Evolutionary conservation across 2,888 invertebrate species (phyloP).

Genomic region (Parnassius glacialis): DNA sequence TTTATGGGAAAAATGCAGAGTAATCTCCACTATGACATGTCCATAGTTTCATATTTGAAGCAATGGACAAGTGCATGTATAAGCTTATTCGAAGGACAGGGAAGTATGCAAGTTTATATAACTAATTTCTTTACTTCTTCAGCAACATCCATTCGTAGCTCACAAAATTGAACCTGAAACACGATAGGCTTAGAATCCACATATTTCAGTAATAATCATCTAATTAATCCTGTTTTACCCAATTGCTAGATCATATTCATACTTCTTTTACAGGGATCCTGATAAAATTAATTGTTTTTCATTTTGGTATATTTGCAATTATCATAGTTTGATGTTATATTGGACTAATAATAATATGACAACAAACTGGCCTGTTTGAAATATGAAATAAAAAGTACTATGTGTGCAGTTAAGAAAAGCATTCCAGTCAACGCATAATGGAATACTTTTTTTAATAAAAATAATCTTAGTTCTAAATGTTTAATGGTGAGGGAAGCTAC

Average conservation of each 20-base stretch:
- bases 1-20: conserved; percentile 25
- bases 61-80: conserved; percentile 63
- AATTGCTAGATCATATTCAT: conserved; percentile 15
- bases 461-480: conserved; percentile 14
- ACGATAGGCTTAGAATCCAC: conserved; percentile 44
- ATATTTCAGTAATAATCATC: conserved; percentile 30
- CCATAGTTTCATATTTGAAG: conserved; percentile 41
- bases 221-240: conserved; percentile 26
- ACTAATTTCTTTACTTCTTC: conserved; percentile 30
- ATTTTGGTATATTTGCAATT: conserved; percentile 26
- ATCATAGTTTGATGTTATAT: conserved; percentile 29
- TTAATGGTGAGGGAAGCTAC: conserved; percentile 49
- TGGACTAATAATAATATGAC: conserved; percentile 7
- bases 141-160: conserved; percentile 36
- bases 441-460: conserved; percentile 21
- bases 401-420: conserved; percentile 18
- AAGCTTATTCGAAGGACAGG: conserved; percentile 72
- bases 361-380: conserved; percentile 22
- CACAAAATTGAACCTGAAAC: conserved; percentile 34
- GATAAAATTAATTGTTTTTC: conserved; percentile 19
- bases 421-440: conserved; percentile 14
- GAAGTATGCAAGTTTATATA: conserved; percentile 62
- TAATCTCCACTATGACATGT: conserved; percentile 47
- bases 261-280: conserved; percentile 40
- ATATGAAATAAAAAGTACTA: conserved; percentile 12